phyloP scores from a whole-genome alignment of 2,888 invertebrate genomes.

The Laspeyria flexula region DNA sequence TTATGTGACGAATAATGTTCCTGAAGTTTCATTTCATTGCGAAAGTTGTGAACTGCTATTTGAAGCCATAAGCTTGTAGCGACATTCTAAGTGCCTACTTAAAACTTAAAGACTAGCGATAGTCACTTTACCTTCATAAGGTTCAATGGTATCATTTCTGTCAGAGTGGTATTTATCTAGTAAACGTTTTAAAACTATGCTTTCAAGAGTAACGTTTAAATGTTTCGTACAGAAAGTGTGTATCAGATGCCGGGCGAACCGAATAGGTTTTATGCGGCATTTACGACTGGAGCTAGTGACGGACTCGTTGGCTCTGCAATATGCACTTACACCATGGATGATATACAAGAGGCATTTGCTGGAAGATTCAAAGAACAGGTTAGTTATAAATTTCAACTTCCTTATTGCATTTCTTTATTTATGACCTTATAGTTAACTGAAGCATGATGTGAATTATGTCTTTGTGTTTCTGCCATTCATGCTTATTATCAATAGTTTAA shows the following conservation, averaged over 20 bases:
- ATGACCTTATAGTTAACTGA: neutral
- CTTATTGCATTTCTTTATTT: constrained; percentile 7
- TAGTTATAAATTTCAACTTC: constrained; percentile 14
- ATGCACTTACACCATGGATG: constrained; percentile 88
- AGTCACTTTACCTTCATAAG: constrained; percentile 25
- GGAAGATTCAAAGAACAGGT: constrained; percentile 90
- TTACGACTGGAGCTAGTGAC: constrained; percentile 88
- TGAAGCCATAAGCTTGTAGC: constrained; percentile 29
- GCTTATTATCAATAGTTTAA: too few relatives aligned
- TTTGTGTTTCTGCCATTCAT: neutral
- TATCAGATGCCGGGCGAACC: constrained; percentile 88
- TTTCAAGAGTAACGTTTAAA: constrained; percentile 22
- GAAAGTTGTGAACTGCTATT: constrained; percentile 28
- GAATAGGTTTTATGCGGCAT: constrained; percentile 88
- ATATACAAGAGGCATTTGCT: constrained; percentile 88
- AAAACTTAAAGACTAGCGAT: constrained; percentile 32
- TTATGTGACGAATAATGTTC: constrained; percentile 17
- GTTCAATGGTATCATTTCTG: constrained; percentile 21
- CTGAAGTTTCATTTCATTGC: constrained; percentile 22
- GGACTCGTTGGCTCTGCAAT: constrained; percentile 90
- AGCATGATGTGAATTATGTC: too few relatives aligned
- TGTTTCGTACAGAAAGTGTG: constrained; percentile 85
- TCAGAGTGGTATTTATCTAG: constrained; percentile 4
- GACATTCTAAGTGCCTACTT: constrained; percentile 32
- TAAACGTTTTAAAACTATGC: constrained; percentile 11